These are phyloP conservation scores for Enteromius unitaeniatus DNA, from an alignment of 2,797 vertebrate genomes.

Conservation along the genomic window DNA sequence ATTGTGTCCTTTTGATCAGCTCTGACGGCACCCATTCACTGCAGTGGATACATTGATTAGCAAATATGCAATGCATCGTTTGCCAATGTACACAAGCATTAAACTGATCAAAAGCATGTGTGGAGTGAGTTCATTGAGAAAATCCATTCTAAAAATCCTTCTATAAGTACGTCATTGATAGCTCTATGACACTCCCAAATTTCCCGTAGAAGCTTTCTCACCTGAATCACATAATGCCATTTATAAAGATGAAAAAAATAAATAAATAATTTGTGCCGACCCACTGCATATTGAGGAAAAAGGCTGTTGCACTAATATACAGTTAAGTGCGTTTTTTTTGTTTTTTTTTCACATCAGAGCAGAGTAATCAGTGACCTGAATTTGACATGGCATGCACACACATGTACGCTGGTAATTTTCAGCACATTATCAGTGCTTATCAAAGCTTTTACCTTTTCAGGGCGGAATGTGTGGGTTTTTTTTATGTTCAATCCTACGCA, in stretches of 20 bases:
- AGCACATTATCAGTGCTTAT: constrained; percentile 14
- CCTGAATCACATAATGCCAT: constrained; percentile 7
- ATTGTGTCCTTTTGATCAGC: too few relatives aligned
- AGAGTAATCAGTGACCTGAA: constrained; percentile 29
- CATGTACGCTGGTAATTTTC: not conserved
- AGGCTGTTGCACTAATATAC: not conserved
- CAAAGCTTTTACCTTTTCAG: constrained; percentile 13
- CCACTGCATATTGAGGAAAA: not conserved
- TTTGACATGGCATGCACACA: constrained; percentile 5
- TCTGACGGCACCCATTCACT: too few relatives aligned
- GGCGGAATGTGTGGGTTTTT: not conserved
- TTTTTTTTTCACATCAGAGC: not conserved
- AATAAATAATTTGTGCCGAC: not conserved
- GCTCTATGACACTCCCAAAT: not conserved
- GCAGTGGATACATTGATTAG: too few relatives aligned
- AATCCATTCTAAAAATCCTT: not conserved
- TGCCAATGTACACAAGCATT: not conserved
- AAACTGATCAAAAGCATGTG: not conserved
- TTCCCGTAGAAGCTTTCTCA: not conserved
- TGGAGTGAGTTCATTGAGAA: not conserved
- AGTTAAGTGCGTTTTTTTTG: not conserved
- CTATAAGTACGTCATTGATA: not conserved
- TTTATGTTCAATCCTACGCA: constrained; percentile 14
- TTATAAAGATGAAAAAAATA: not conserved
- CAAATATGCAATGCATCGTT: not conserved